These are phyloP conservation scores for Mastacembelus armatus DNA, from an alignment of 2,797 vertebrate species.

Conservation along the genomic window DNA sequence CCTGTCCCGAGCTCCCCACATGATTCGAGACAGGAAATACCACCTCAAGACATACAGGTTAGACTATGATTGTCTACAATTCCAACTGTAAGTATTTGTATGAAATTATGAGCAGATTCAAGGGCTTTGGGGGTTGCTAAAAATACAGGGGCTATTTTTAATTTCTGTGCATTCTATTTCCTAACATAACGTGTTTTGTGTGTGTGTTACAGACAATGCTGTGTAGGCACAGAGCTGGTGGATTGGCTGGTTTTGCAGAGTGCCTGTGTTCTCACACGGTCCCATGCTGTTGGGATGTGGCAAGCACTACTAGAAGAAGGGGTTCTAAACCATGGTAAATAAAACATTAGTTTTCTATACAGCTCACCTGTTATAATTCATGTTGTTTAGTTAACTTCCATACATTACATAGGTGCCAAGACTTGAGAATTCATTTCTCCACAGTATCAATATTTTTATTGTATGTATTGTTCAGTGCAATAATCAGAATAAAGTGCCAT, in stretches of 20 bases:
- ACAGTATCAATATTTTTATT: not conserved
- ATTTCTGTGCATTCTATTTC: slow-evolving; percentile 7
- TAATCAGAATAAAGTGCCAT: too few species aligned
- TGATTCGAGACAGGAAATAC: slow-evolving; percentile 99
- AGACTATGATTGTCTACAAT: not conserved
- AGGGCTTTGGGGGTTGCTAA: not conserved
- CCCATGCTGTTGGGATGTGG: slow-evolving; percentile 98
- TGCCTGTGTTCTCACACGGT: slow-evolving; percentile 93
- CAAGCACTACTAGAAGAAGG: slow-evolving; percentile 94
- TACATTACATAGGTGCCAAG: not conserved
- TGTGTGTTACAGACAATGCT: slow-evolving; percentile 90
- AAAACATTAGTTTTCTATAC: not conserved
- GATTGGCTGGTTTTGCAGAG: slow-evolving; percentile 98
- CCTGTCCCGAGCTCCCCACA: slow-evolving; percentile 95
- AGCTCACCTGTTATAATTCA: not conserved
- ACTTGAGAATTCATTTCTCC: not conserved
- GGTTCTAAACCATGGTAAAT: slow-evolving; percentile 93
- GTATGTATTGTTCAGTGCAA: not conserved
- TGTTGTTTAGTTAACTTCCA: not conserved
- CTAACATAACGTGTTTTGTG: slow-evolving; percentile 6
- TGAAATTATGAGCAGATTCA: not conserved
- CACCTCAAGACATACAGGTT: slow-evolving; percentile 98
- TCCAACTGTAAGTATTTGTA: too few species aligned
- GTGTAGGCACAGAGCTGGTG: slow-evolving; percentile 96
- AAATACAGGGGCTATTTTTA: not conserved